Percentiles rank a stretch among this genome's conserved stretches.
Conservation (phyloP, 2,113 vertebrate species). For the Rhipidura dahli region DNA sequence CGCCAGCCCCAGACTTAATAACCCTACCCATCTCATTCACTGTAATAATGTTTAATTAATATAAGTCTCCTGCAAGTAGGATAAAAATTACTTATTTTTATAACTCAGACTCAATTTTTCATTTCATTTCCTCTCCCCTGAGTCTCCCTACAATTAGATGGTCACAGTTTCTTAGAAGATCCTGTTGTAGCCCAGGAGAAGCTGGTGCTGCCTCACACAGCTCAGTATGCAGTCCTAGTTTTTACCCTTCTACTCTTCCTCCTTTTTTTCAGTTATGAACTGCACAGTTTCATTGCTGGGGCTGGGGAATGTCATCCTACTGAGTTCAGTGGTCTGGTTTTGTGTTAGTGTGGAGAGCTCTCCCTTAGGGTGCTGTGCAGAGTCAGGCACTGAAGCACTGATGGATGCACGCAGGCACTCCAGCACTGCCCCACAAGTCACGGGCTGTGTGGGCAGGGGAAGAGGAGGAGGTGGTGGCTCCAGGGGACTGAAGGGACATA, state of each 20-base stretch:
- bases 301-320: background rate
- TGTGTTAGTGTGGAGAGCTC: background rate
- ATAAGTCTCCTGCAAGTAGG: slow-evolving; percentile 77
- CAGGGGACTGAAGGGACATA: background rate
- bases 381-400: background rate
- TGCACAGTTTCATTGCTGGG: background rate
- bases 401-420: background rate
- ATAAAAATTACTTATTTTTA: slow-evolving; percentile 82
- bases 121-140: slow-evolving; percentile 76
- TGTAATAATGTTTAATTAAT: slow-evolving; percentile 86
- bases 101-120: slow-evolving; percentile 77
- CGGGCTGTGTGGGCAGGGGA: background rate
- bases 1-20: slow-evolving; percentile 61
- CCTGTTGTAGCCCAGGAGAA: background rate
- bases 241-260: background rate
- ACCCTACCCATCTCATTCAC: slow-evolving; percentile 69
- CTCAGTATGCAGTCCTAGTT: background rate
- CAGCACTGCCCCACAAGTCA: background rate
- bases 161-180: slow-evolving; percentile 44
- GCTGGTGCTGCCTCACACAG: background rate
- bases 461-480: background rate
- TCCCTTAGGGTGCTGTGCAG: background rate
- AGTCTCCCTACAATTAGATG: slow-evolving; percentile 75
- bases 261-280: background rate
- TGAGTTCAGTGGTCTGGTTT: background rate